Conservation (phyloP, 2,113 vertebrate species). For the Hassar affinis region DNA sequence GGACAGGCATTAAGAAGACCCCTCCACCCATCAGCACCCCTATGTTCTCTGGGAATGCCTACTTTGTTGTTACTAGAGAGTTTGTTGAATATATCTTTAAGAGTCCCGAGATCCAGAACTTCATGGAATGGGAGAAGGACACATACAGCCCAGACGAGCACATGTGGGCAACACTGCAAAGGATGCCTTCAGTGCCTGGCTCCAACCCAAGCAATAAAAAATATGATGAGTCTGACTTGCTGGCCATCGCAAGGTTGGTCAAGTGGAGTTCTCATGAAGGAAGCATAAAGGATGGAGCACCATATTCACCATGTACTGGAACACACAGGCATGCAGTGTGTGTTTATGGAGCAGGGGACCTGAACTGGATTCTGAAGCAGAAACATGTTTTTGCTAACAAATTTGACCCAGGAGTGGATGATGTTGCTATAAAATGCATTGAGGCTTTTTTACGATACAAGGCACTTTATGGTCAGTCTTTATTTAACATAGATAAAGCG, state of each 20-base stretch:
- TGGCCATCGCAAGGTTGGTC: constrained; percentile 77
- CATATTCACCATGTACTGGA: constrained; percentile 82
- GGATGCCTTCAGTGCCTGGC: constrained; percentile 80
- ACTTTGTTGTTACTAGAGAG: constrained; percentile 76
- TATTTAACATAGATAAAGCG: neutral
- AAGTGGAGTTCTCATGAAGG: constrained; percentile 81
- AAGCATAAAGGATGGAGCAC: constrained; percentile 72
- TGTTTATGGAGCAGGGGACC: constrained; percentile 82
- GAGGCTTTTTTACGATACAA: constrained; percentile 80
- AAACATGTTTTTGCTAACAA: constrained; percentile 90
- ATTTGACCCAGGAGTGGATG: constrained; percentile 83
- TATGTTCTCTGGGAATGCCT: constrained; percentile 85
- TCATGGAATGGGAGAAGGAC: constrained; percentile 87
- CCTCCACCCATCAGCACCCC: constrained; percentile 74
- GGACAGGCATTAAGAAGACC: constrained; percentile 61
- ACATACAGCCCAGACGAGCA: constrained; percentile 91
- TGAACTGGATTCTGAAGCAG: constrained; percentile 80
- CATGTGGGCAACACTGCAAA: constrained; percentile 88
- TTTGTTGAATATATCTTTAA: constrained; percentile 79
- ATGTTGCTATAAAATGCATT: constrained; percentile 78
- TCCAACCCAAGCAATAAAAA: constrained; percentile 70
- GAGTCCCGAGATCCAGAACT: constrained; percentile 55
- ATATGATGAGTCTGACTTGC: constrained; percentile 82
- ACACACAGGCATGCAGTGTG: constrained; percentile 73
- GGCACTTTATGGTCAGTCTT: constrained; percentile 61